Base-by-base conservation (phyloP, 2,888 invertebrate species). In the Lepidochrysops patricia region DNA sequence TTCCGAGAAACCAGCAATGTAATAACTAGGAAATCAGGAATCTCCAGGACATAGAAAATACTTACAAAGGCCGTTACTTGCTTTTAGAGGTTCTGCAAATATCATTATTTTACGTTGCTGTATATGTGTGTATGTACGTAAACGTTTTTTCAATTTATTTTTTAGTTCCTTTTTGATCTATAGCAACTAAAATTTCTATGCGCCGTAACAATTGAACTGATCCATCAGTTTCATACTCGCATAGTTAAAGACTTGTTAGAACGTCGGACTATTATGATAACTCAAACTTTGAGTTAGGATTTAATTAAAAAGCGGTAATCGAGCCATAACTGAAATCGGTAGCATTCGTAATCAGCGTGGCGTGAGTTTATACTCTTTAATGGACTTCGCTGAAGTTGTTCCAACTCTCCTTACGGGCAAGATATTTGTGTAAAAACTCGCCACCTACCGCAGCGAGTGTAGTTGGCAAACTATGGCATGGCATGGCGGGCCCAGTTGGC, bases 341-440 rank as follows among this genome's bases (percentile, higher is more conserved):
- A 75, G 82, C 80, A 82, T 84, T 86, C 82, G 84, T 88, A 86
- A 86, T 84, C 82, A 80, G 79, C 75, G 74, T 78, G 75, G 80
- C 77, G 75, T 79, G 79, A 84, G 84, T 84, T 87, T 84, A 81
- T 87, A 84, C 82, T 84, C 80, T 84, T 85, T 86, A 88, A 88
- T 88, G 86, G 85, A 87, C 85, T 88, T 83, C 80, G 77, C 71
- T 77, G 80, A 88, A 87, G 85, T 87, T 86, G 84, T 87, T 86
- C 74, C 80, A 86, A 87, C 86, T 85, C 86, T 87, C 84, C 81
- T 87, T 87, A 88, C 80, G 78, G 81, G 76, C 83, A 84, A 86
- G 86, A 88, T 87, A 87, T 87, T 87, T 86, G 84, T 83, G 83
- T 86, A 88, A 88, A 88, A 89, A 87, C 83, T 84, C 84, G 76